Evolutionary conservation across 2,888 invertebrate species (phyloP).

Genomic region (Lithosia quadra): DNA sequence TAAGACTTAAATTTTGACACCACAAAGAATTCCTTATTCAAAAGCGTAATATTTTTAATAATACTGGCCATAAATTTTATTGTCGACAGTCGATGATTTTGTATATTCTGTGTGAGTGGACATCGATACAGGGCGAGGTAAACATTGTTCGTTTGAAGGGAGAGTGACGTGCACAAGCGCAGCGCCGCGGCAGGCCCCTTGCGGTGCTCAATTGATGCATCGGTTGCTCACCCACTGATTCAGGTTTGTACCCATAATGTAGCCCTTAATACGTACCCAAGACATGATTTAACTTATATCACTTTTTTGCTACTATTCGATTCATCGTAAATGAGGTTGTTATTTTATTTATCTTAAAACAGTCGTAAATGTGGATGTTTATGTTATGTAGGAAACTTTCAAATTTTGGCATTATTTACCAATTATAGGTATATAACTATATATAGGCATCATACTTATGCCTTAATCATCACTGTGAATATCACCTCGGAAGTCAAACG

Average conservation of each 20-base stretch:
- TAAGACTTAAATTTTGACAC: constrained; percentile 15
- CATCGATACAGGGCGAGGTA: constrained; percentile 61
- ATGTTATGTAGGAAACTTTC: neutral
- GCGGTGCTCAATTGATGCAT: constrained; percentile 83
- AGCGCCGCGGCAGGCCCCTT: constrained; percentile 76
- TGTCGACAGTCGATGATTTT: constrained; percentile 53
- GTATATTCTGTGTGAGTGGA: constrained; percentile 44
- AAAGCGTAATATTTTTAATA: constrained; percentile 21
- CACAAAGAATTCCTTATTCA: constrained; percentile 17
- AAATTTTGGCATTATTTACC: neutral
- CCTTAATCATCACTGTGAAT: no score
- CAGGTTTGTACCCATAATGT: constrained; percentile 60
- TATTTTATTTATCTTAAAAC: constrained; percentile 37
- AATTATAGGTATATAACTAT: neutral
- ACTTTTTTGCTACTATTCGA: constrained; percentile 52
- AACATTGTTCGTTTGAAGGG: constrained; percentile 58
- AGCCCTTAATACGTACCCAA: constrained; percentile 51
- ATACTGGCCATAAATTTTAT: constrained; percentile 24
- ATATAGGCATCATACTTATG: no score
- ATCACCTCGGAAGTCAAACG: no score
- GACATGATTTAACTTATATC: constrained; percentile 51
- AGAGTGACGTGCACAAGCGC: constrained; percentile 63
- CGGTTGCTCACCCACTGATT: constrained; percentile 70
- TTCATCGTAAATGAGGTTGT: constrained; percentile 44
- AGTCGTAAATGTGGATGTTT: neutral